These are phyloP conservation scores for Coracopsis vasa DNA, from an alignment of 2,113 vertebrate genomes.

Conservation along the genomic window DNA sequence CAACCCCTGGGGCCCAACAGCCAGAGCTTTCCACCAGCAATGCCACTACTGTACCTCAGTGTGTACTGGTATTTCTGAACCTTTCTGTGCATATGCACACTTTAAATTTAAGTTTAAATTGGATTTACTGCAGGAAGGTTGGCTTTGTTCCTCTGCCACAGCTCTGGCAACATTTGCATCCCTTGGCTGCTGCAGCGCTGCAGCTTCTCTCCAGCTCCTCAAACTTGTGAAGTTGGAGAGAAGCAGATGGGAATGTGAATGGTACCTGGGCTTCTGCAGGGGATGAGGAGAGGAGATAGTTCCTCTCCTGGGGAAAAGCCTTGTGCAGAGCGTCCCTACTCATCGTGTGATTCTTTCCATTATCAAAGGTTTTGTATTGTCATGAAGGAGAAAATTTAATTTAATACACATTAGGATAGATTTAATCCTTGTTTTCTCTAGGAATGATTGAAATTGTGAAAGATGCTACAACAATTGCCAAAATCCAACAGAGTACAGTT, in stretches of 20 bases:
- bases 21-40: background rate
- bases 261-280: background rate
- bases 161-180: background rate
- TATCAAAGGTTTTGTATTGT: background rate
- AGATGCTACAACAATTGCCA: conserved; percentile 96
- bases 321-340: background rate
- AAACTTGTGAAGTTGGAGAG: background rate
- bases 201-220: background rate
- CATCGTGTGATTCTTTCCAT: background rate
- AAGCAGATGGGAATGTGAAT: background rate
- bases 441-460: conserved; percentile 99
- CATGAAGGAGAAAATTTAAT: background rate
- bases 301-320: background rate
- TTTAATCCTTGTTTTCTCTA: conserved; percentile 35
- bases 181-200: background rate
- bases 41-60: background rate
- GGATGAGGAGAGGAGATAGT: background rate
- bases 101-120: background rate
- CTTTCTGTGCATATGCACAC: background rate
- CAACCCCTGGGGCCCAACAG: background rate
- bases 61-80: background rate
- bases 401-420: background rate
- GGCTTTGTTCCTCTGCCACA: background rate
- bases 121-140: background rate
- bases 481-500: conserved; percentile 97